These are phyloP conservation scores for Capitella teleta DNA, from an alignment of 1,140 invertebrate genomes.

Conservation along the genomic window DNA sequence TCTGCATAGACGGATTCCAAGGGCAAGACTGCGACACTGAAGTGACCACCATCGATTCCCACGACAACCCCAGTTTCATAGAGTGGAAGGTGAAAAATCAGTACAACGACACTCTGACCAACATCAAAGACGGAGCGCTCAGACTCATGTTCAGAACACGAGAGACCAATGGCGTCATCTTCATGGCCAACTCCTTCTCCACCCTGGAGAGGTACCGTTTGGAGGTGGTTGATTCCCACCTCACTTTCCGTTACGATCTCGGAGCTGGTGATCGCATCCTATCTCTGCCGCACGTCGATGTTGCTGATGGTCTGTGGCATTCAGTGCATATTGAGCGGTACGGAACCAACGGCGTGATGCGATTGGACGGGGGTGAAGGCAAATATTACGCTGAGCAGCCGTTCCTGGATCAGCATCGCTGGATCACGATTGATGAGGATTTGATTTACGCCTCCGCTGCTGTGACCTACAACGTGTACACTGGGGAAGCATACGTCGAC, in stretches of 20 bases:
- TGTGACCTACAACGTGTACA: conserved; percentile 1
- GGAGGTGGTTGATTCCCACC: conserved; percentile 71
- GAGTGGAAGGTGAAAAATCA: conserved; percentile 72
- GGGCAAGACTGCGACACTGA: conserved; percentile 65
- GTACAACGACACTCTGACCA: conserved; percentile 46
- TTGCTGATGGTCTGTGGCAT: conserved; percentile 96
- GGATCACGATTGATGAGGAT: background rate
- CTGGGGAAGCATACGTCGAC: background rate
- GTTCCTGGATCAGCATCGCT: conserved; percentile 7
- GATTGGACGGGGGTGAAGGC: conserved; percentile 89
- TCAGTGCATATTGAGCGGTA: conserved; percentile 67
- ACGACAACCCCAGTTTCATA: conserved; percentile 75
- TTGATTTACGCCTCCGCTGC: background rate
- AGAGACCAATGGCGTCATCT: conserved; percentile 58
- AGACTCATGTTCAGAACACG: conserved; percentile 84
- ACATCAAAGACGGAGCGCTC: conserved; percentile 31
- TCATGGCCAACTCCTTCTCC: conserved; percentile 59
- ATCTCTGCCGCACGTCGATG: conserved; percentile 77
- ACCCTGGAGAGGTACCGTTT: conserved; percentile 57
- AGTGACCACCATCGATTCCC: conserved; percentile 61
- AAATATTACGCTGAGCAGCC: conserved; percentile 79
- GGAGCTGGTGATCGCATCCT: conserved; percentile 76
- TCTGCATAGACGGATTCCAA: conserved; percentile 57
- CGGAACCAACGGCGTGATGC: conserved; percentile 83
- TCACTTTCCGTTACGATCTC: conserved; percentile 63